Evolutionary conservation across 2,113 vertebrate genomes (phyloP), one percentile per base, ranked within the genome.

Genomic region (Taxidea taxus): DNA sequence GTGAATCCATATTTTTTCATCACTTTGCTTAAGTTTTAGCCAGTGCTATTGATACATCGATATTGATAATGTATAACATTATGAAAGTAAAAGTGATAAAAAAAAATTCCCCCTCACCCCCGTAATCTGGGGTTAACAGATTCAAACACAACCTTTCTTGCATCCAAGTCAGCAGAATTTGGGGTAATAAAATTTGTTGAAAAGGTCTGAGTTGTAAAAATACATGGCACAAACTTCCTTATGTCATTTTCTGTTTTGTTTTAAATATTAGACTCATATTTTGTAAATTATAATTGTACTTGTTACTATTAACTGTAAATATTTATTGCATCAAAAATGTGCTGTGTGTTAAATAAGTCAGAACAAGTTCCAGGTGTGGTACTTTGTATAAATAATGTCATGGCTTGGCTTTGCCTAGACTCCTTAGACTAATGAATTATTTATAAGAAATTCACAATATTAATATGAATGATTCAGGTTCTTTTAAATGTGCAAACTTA

Each of bases 251-350:
- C 58, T 97, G 78, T 90, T 96, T 95, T 94, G 83, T 96, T 95
- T 97, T 85, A 97, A 97, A 96, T 95, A 91, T 75, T 93, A 95
- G 87, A 54, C 72, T 91, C 90, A 90, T 94, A 77, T 90, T 98
- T 96, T 93, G 34, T 97, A 94, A 98, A 96, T 97, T 96, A 93
- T 93, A 95, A 95, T 93, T 96, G 95, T 77, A 88, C 81, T 93
- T 97, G 93, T 97, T 98, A 96, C 7, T 96, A 95, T 97, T 81
- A 95, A 51, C 92, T 94, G 56, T 97, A 84, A 98, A 97, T 98
- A 98, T 94, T 98, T 98, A 97, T 97, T 98, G 93, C 68, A 96
- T 95, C 97, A 94, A 95, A 98, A 98, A 70, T 96, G 96, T 97
- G 64, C 56, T 97, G 64, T 93, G 88, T 92, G 90, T 96, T 98